A percentile compares a stretch with the other conserved stretches of the same genome.
Evolutionary conservation across 2,113 vertebrate species (phyloP).

Genomic region (Oncorhynchus clarkii): DNA sequence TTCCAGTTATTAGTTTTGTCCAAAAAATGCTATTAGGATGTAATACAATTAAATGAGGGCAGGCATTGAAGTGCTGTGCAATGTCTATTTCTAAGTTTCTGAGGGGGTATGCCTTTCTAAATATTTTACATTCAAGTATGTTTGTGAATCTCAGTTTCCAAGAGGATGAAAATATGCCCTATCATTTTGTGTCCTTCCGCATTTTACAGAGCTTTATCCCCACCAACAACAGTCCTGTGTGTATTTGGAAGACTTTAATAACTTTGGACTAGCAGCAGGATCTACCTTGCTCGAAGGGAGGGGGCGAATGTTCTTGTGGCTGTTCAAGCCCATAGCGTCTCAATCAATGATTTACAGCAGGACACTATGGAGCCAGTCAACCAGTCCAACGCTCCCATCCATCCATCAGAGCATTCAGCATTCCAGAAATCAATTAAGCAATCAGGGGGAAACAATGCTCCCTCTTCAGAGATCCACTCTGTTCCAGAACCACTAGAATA

Average conservation of each 20-base stretch:
- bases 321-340: conserved; percentile 5
- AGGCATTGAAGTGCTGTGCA: no score
- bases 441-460: conserved; percentile 7
- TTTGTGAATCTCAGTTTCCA: neutral
- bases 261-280: neutral
- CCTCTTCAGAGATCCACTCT: neutral
- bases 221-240: no score
- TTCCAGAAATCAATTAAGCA: conserved; percentile 25
- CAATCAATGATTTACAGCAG: conserved; percentile 1
- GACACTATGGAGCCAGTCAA: neutral
- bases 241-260: neutral
- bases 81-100: no score
- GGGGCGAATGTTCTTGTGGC: neutral
- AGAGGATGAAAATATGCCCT: neutral
- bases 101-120: no score
- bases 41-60: no score
- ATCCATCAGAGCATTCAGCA: neutral
- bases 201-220: neutral
- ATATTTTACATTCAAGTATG: neutral
- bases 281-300: neutral
- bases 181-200: neutral
- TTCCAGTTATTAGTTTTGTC: no score
- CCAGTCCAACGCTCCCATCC: neutral
- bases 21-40: no score
- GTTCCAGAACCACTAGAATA: neutral